These are phyloP conservation scores for Minunthozetes semirufus DNA, from an alignment of 2,888 invertebrate genomes.

Conservation along the genomic window DNA sequence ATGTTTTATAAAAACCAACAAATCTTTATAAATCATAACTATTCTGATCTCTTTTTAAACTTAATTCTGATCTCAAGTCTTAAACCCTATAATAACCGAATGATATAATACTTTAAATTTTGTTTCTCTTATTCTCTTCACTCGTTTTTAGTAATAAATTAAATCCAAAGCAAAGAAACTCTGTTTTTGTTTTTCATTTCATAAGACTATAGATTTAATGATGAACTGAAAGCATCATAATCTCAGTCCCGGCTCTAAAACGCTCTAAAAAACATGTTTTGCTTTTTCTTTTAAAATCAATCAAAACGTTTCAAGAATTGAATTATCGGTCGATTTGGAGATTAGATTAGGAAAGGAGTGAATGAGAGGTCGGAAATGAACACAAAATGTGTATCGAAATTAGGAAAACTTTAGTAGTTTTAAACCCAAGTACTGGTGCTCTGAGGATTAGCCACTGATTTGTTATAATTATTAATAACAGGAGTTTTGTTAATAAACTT, in stretches of 20 bases:
- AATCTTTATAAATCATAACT: not conserved
- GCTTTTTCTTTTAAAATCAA: not conserved
- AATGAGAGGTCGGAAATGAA: not conserved
- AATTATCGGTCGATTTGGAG: not conserved
- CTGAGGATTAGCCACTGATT: conserved; percentile 25
- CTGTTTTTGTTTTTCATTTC: not conserved
- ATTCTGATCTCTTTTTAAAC: no score
- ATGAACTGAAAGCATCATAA: conserved; percentile 25
- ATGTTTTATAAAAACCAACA: not conserved
- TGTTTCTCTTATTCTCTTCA: no score
- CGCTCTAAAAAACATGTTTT: no score
- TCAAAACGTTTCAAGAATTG: not conserved
- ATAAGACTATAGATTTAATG: conserved; percentile 16
- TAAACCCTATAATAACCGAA: not conserved
- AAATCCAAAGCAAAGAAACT: not conserved
- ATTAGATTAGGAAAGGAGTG: not conserved
- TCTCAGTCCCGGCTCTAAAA: not conserved
- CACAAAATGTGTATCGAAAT: not conserved
- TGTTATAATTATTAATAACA: not conserved
- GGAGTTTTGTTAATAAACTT: not conserved
- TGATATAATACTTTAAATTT: not conserved
- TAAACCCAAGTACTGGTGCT: conserved; percentile 41
- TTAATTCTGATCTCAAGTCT: no score
- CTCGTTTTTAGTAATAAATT: not conserved
- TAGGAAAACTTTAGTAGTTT: not conserved